These are phyloP conservation scores for Podargus strigoides DNA, from an alignment of 2,797 vertebrate species.

Conservation along the genomic window DNA sequence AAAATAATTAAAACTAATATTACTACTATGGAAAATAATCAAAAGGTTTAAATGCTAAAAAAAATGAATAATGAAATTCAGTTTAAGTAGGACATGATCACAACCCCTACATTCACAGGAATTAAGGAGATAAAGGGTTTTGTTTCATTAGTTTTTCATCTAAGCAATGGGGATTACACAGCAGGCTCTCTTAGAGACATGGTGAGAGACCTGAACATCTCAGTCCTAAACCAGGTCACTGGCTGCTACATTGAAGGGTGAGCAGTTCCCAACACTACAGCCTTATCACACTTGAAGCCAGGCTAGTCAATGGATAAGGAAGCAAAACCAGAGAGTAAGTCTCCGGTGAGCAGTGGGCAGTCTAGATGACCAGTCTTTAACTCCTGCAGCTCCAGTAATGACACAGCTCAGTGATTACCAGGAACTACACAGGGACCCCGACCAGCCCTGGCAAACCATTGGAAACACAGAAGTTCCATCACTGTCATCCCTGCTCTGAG, in stretches of 20 bases:
- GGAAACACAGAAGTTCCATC: background rate
- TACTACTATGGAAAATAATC: background rate
- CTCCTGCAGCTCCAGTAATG: background rate
- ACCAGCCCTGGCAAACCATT: background rate
- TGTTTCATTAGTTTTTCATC: slow-evolving; percentile 60
- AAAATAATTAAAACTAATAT: background rate
- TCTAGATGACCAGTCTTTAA: background rate
- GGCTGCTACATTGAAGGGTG: background rate
- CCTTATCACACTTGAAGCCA: background rate
- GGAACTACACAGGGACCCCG: background rate
- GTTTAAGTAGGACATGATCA: background rate
- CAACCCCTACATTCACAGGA: background rate
- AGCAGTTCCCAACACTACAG: background rate
- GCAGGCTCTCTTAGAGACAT: background rate
- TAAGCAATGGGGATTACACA: slow-evolving; percentile 46
- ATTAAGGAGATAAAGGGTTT: slow-evolving; percentile 51
- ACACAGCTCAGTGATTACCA: background rate
- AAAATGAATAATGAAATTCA: background rate
- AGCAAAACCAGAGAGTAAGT: background rate
- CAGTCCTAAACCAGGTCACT: background rate
- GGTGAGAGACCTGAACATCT: background rate
- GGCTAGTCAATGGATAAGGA: background rate
- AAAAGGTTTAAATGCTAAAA: background rate
- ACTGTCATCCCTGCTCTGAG: rapidly evolving
- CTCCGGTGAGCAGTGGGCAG: background rate